Percentiles rank a stretch among this genome's conserved stretches.
These are phyloP conservation scores for Diorhabda sublineata DNA, from an alignment of 1,140 invertebrate genomes.

Conservation along the genomic window DNA sequence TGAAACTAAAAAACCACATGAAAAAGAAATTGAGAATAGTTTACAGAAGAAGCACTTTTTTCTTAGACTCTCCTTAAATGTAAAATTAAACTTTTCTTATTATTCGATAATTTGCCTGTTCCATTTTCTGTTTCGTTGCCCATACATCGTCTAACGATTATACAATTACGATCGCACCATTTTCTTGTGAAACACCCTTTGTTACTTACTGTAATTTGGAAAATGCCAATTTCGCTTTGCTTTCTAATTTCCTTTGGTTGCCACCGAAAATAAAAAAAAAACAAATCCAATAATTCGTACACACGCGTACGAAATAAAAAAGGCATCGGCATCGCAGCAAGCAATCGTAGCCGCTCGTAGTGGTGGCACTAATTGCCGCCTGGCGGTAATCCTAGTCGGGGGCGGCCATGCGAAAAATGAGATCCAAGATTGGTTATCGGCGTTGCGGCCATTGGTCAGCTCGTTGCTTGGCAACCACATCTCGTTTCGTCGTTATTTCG, in stretches of 20 bases:
- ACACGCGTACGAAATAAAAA: background rate
- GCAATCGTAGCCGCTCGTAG: background rate
- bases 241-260: background rate
- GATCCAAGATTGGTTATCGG: constrained; percentile 47
- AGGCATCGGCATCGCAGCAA: background rate
- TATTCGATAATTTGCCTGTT: too few species aligned
- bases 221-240: background rate
- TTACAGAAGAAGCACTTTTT: too few species aligned
- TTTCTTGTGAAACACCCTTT: too few species aligned
- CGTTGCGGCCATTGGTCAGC: constrained; percentile 41
- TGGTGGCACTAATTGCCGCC: constrained; percentile 26
- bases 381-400: constrained; percentile 28
- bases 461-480: constrained; percentile 39
- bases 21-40: too few species aligned
- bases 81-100: too few species aligned
- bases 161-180: too few species aligned
- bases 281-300: background rate
- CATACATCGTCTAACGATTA: too few species aligned
- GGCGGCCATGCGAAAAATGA: constrained; percentile 45
- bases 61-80: too few species aligned
- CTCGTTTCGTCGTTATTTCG: constrained; percentile 21
- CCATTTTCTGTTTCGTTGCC: too few species aligned
- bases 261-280: background rate
- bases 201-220: background rate
- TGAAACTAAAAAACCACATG: too few species aligned